Evolutionary conservation across 2,113 vertebrate genomes (phyloP), one percentile per base, ranked within the genome.

Genomic region (Propithecus coquereli): DNA sequence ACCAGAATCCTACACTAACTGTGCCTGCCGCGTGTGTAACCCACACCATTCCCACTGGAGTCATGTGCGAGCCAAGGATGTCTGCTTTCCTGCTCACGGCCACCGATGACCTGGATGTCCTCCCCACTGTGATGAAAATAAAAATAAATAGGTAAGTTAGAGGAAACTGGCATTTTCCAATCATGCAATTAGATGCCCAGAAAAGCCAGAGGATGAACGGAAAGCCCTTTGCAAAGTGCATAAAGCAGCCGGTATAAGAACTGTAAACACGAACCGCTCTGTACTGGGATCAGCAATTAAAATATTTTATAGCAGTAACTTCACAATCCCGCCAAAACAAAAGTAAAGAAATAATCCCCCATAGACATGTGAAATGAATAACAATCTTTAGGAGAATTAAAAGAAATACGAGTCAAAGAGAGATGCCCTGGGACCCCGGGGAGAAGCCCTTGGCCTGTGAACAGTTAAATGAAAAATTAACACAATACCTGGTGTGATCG

Each of bases 11-110:
- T 14, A 8, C 30, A 3, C 1, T 3, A 6, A 50, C 1, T 12
- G 32, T 4, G 9, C 45, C 3, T 4, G 9, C 45, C 3, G 0
- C 0, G 2, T 25, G 6, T 6, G 7, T 45, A 6, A 34, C 25
- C 13, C 54, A 27, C 45, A 32, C 0, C 4, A 4, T 54, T 74
- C 23, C 63, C 52, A 3, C 6, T 4, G 14, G 6, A 17, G 52
- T 8, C 57, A 14, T 0, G 0, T 0, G 6, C 7, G 13, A 50
- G 27, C 73, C 85, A 3, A 27, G 66, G 47, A 50, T 27, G 40
- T n/a, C 59, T 63, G 80, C 37, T 79, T 40, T 50, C 14, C 8
- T 34, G 43, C 25, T 91, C 27, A 3, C 1, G 68, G n/a, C 32
- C 74, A 20, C n/a, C n/a, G 3, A 23, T 85, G 59, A 86, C 71